Base-by-base conservation (phyloP, 2,888 invertebrate genomes). In the Acleris sparsana region DNA sequence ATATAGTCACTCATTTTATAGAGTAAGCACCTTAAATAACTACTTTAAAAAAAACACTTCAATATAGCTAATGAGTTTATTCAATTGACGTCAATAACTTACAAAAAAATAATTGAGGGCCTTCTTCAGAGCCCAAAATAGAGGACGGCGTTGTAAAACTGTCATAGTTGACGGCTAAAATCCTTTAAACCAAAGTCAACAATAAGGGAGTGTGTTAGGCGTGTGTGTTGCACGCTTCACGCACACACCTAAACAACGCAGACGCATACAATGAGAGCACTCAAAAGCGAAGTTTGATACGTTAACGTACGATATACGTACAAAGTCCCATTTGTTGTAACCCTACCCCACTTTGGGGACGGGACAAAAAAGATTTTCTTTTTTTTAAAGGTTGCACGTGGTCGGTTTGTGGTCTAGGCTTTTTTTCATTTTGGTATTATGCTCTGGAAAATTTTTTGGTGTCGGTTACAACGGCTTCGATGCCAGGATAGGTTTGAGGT, bases 391-490 rank as follows among this genome's bases (percentile, higher is more conserved):
- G 72, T 77, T 92, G 89, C 92, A 92, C 92, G 92, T 92, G 92
- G 91, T 92, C 78, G 88, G 85, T 80, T 87, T 90, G 92, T 87
- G 92, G 92, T 89, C 84, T 78, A 82, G 70, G 68, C 83, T 86
- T 86, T 87, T 88, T 86, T 83, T 78, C 76, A n/a, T 83, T 77
- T 83, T 74, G 79, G 89, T 89, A 89, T 90, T 84, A 88, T 85
- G 83, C 85, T 85, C 73, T 79, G 87, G 84, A 87, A 82, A 88
- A 88, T 87, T 87, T 85, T 86, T 86, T 72, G 70, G 79, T 86
- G 84, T 88, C 84, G 68, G 73, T 88, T 88, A 85, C 89, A 70
- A 75, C 76, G 69, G 72, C 76, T 78, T 76, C 69, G 72, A 71
- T 71, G 75, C 69, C 70, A 61, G 68, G 72, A 70, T 75, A 63